phyloP scores from a whole-genome alignment of 2,797 vertebrate species.

The Calcarius lapponicus region DNA sequence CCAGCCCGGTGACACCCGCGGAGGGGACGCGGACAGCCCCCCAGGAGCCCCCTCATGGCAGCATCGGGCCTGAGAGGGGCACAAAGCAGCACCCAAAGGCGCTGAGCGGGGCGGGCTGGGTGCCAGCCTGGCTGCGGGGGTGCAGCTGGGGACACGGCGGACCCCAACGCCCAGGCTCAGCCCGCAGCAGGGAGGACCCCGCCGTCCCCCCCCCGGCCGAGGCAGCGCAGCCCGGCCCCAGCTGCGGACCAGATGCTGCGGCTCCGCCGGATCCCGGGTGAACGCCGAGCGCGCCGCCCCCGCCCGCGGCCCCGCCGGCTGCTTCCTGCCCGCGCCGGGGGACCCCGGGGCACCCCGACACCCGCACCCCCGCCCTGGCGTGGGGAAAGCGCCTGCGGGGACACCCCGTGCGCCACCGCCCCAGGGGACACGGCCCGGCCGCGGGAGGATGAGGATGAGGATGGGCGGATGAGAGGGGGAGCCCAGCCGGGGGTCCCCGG shows the following conservation, averaged over 20 bases:
- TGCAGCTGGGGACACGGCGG: neutral
- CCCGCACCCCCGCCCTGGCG: constrained; percentile 18
- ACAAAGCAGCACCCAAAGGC: neutral
- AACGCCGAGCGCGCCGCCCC: neutral
- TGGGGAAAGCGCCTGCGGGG: constrained; percentile 2
- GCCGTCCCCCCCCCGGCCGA: neutral
- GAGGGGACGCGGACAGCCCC: neutral
- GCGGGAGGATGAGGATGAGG: neutral
- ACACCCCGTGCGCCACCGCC: neutral
- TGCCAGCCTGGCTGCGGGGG: neutral
- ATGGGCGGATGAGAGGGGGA: neutral
- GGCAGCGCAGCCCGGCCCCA: neutral
- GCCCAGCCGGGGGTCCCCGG: neutral
- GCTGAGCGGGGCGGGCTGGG: neutral
- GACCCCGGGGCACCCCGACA: constrained; percentile 12
- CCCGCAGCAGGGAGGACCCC: neutral
- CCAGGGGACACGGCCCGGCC: no score
- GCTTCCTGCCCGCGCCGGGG: constrained; percentile 8
- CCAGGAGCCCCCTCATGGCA: neutral
- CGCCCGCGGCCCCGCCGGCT: constrained; percentile 7
- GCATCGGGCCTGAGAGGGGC: neutral
- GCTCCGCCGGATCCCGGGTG: constrained; percentile 5
- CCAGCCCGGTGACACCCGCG: neutral
- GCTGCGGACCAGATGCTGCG: constrained; percentile 27
- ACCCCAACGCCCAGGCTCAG: neutral